Percentiles rank a stretch among this genome's conserved stretches.
These are phyloP conservation scores for Lagenorhynchus albirostris DNA, from an alignment of 2,113 vertebrate species.

Conservation along the genomic window DNA sequence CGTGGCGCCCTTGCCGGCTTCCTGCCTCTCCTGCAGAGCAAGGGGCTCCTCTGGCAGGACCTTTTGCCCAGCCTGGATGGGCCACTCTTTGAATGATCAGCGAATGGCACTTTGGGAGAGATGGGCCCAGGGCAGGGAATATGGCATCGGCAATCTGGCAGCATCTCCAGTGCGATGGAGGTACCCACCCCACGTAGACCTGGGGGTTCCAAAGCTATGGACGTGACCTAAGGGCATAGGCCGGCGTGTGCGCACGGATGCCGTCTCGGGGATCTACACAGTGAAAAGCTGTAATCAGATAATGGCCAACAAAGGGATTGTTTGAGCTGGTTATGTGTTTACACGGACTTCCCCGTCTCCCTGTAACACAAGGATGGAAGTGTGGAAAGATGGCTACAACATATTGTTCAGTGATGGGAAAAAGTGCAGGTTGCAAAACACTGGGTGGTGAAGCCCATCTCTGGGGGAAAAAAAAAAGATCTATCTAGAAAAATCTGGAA, in stretches of 20 bases:
- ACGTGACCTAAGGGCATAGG: background rate
- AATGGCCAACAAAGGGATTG: fast-evolving
- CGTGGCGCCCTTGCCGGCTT: fast-evolving
- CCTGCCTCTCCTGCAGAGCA: background rate
- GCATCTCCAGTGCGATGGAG: fast-evolving
- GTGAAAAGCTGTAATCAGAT: background rate
- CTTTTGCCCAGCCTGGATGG: background rate
- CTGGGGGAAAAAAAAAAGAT: fast-evolving
- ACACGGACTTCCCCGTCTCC: fast-evolving
- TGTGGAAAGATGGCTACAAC: background rate
- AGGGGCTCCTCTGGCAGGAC: background rate
- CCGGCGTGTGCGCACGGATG: fast-evolving
- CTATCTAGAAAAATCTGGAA: background rate
- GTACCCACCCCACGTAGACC: fast-evolving
- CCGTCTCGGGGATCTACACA: fast-evolving
- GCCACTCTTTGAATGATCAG: background rate
- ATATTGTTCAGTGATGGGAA: fast-evolving
- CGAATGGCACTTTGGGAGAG: background rate
- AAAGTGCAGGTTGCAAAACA: background rate
- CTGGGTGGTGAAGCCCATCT: background rate
- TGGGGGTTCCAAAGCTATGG: background rate
- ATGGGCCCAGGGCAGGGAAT: background rate
- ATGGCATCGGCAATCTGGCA: fast-evolving
- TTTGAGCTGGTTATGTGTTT: fast-evolving
- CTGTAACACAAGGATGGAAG: background rate